phyloP scores from a whole-genome alignment of 2,888 invertebrate species.

The Aelia acuminata region DNA sequence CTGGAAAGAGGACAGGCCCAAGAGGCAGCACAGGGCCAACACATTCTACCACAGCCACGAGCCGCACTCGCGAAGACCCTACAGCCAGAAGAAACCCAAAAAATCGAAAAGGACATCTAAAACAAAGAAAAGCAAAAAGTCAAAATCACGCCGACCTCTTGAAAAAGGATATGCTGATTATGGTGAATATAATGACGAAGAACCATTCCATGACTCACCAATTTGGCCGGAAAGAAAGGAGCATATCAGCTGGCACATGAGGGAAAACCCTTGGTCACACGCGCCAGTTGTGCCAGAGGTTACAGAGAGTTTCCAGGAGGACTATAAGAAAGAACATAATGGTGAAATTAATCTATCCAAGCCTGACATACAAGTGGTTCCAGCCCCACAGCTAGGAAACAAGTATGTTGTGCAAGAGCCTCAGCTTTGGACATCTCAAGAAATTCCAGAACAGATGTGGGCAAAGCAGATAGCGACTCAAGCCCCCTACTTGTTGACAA shows the following conservation, averaged over 20 bases:
- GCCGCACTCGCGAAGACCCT: background rate
- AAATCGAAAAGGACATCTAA: background rate
- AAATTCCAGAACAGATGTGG: background rate
- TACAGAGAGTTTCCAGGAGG: background rate
- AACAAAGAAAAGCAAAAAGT: conserved; percentile 15
- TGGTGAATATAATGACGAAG: conserved; percentile 47
- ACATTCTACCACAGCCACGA: background rate
- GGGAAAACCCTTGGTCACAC: conserved; percentile 43
- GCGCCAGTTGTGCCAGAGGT: conserved; percentile 10
- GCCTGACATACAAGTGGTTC: conserved; percentile 53
- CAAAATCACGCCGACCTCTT: background rate
- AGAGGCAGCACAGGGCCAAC: conserved; percentile 34
- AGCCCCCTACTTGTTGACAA: background rate
- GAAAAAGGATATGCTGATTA: conserved; percentile 48
- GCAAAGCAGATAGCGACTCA: background rate
- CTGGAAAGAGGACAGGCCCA: conserved; percentile 45
- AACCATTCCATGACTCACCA: background rate
- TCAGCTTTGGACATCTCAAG: conserved; percentile 20
- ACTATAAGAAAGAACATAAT: conserved; percentile 16
- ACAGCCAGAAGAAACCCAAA: conserved; percentile 18
- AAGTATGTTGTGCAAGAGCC: background rate
- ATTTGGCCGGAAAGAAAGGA: conserved; percentile 64
- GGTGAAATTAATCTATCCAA: conserved; percentile 41
- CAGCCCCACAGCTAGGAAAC: conserved; percentile 35
- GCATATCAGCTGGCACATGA: conserved; percentile 62